Base-by-base conservation (phyloP, 2,888 invertebrate genomes). In the Caenorhabditis wallacei region DNA sequence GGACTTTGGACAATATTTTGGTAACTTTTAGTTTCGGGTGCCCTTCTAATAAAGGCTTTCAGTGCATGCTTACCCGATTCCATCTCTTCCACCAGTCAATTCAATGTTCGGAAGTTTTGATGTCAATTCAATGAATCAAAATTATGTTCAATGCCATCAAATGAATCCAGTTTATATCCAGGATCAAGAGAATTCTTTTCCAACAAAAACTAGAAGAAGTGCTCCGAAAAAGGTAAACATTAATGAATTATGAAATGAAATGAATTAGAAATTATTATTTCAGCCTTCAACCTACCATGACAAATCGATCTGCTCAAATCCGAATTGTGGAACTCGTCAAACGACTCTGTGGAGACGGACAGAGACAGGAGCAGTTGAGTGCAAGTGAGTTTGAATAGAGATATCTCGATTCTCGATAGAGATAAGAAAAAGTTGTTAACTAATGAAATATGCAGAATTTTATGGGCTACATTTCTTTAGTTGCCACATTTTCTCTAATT, bases 351-450 rank as follows among this genome's bases (percentile, higher is more conserved):
- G 81, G 81, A 56, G 81, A 59, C 24, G 81, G 40, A 76, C 75
- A 5, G 76, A 76, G 13, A 16, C 30, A 5, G 81, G 76, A 54
- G 59, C 37, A 1, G 20, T 70, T 30, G 81, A 81, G 81, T 81
- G 81, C 81, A 81, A 81, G 81, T 81, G 40, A 81, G 81, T 70
- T 57, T 54, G n/a, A n/a, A n/a, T n/a, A n/a, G n/a, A n/a, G n/a
- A n/a, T n/a, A n/a, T n/a, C n/a, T n/a, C 30, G 30, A 8, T 30
- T 30, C 30, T 30, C 8, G 30, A 5, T 30, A 30, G 20, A 10
- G 18, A 18, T 51, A 30, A 3, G 30, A 8, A 30, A 30, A 30
- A 30, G 3, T 3, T 30, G 8, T 30, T 30, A 30, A 30, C 30
- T 30, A 30, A 8, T 7, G 30, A 26, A 30, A 26, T 13, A 1